Evolutionary conservation across 2,113 vertebrate genomes (phyloP).

Genomic region (Menura novaehollandiae): DNA sequence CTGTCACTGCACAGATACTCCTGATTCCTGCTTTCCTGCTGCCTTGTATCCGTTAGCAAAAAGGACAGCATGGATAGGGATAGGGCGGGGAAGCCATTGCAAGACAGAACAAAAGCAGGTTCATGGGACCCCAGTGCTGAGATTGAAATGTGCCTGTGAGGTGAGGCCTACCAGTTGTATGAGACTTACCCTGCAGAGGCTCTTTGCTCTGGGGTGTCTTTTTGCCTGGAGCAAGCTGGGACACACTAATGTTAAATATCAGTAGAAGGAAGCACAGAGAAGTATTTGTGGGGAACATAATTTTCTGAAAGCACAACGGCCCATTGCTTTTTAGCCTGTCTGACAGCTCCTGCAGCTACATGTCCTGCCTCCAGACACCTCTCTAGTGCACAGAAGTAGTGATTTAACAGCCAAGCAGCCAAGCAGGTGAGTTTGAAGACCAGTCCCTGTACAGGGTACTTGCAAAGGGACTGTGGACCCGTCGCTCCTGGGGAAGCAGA

Average conservation of each 20-base stretch:
- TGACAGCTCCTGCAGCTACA: background rate
- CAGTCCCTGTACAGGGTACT: background rate
- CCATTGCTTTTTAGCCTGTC: background rate
- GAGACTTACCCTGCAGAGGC: background rate
- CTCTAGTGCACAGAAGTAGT: background rate
- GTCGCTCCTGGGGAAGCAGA: fast-evolving
- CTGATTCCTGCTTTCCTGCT: background rate
- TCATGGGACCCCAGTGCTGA: background rate
- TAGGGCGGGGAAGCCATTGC: background rate
- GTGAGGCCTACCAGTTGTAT: fast-evolving
- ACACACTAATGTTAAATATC: background rate
- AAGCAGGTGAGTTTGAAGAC: background rate
- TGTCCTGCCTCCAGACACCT: background rate
- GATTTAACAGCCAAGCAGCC: background rate
- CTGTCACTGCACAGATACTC: background rate
- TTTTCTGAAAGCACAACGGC: background rate
- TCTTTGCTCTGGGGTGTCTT: background rate
- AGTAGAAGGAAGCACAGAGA: fast-evolving
- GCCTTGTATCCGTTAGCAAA: background rate
- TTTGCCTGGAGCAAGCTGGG: background rate
- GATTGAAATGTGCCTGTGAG: background rate
- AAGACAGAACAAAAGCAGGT: background rate
- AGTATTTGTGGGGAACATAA: background rate
- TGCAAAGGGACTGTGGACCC: background rate
- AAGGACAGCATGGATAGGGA: background rate